These are phyloP conservation scores for Amia ocellicauda DNA, from an alignment of 2,113 vertebrate genomes.

Conservation along the genomic window DNA sequence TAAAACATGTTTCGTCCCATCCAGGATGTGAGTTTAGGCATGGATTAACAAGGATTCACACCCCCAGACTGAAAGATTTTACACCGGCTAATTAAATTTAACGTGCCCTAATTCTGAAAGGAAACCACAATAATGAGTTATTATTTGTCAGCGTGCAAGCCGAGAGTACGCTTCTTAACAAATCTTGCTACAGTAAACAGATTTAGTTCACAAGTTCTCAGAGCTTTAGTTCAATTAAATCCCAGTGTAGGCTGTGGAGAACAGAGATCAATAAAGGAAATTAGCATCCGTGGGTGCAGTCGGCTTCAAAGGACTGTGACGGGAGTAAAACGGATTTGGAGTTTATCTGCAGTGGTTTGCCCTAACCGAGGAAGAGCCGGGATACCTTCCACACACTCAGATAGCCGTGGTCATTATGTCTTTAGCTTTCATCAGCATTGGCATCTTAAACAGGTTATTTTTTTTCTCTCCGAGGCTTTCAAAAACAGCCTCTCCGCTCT, in stretches of 20 bases:
- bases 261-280: constrained; percentile 28
- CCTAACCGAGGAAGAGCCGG: background rate
- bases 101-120: constrained; percentile 17
- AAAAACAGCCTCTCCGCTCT: background rate
- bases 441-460: constrained; percentile 2
- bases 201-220: constrained; percentile 20
- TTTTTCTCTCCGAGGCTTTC: background rate
- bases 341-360: constrained; percentile 2
- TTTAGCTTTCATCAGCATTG: constrained; percentile 11
- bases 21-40: constrained; percentile 3
- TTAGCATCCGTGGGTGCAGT: constrained; percentile 24
- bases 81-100: constrained; percentile 29
- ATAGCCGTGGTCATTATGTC: constrained; percentile 13
- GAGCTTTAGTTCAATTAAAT: constrained; percentile 26
- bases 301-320: constrained; percentile 23
- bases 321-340: constrained; percentile 12
- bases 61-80: constrained; percentile 18
- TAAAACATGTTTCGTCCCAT: background rate
- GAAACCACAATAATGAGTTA: constrained; percentile 12
- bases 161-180: constrained; percentile 1
- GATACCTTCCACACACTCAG: constrained; percentile 5
- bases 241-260: constrained; percentile 16
- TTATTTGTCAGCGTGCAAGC: constrained; percentile 7
- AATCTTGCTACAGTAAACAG: constrained; percentile 21
- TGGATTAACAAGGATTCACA: background rate